Evolutionary conservation across 2,888 invertebrate species (phyloP), one percentile per base, ranked within the genome.

Genomic region (Gnatocerus cornutus): DNA sequence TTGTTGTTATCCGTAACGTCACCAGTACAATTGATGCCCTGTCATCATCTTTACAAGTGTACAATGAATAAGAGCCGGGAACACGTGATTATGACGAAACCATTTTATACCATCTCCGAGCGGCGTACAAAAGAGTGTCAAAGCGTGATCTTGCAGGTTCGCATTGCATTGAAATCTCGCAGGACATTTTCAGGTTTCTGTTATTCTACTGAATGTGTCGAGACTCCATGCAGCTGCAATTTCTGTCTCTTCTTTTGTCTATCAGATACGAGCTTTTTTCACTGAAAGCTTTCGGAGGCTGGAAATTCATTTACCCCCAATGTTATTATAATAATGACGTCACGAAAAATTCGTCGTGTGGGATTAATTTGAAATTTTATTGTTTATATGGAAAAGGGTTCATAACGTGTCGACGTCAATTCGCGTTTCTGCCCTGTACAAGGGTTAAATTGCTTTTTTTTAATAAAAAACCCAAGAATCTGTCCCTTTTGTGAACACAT

Each of bases 1-100:
- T 71, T 72, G 72, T 72, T 67, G 67, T 68, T 65, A 71, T 66
- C 71, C 68, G 63, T 55, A 70, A 58, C 70, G 68, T 72, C 70
- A 70, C 55, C 67, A 55, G 72, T 63, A 72, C 72, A 72, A 72
- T 72, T 72, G 70, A 71, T 66, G 70, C 65, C 67, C 61, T 68
- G 72, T 72, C 72, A 69, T 68, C 68, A 72, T 65, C 70, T 63
- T 41, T 63, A 63, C 53, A 45, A 53, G 43, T 43, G 39, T 39
- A 71, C 62, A 72, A 72, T 61, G 68, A 68, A 71, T 64, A 53
- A 65, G 33, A 10, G 52, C 45, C 59, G 68, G 55, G 61, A 69
- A 71, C 68, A 68, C 71, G 71, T 71, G 71, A 71, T 71, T 71
- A 71, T 62, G 30, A 71, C 45, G 66, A 62, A 67, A 70, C 71